Conservation (phyloP, 2,113 vertebrate species). For the Mastomys natalensis region DNA sequence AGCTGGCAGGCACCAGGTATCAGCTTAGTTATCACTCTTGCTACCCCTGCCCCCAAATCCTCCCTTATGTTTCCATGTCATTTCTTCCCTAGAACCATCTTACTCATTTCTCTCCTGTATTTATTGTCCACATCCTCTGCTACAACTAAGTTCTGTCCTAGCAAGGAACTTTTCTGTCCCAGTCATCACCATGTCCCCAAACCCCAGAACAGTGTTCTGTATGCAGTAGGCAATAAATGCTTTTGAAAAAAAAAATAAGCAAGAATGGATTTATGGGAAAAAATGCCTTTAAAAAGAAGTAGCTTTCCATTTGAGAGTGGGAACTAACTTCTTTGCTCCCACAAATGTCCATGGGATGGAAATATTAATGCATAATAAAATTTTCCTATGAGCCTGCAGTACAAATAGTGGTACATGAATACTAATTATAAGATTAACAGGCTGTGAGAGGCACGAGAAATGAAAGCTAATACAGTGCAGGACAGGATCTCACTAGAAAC, state of each 20-base stretch:
- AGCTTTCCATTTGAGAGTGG: slow-evolving; percentile 38
- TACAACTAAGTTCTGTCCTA: neutral
- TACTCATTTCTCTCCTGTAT: neutral
- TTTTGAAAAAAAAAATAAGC: neutral
- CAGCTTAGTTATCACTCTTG: neutral
- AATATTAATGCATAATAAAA: slow-evolving; percentile 15
- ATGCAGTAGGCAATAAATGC: neutral
- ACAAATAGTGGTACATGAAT: neutral
- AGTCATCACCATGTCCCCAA: neutral
- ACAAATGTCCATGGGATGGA: neutral
- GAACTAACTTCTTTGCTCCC: neutral
- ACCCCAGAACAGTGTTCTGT: neutral
- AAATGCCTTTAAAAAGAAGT: neutral
- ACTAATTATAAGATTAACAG: slow-evolving; percentile 41
- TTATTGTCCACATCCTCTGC: neutral
- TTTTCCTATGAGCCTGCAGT: neutral
- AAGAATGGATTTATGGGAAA: neutral
- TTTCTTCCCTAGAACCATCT: slow-evolving; percentile 9
- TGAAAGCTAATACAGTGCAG: neutral
- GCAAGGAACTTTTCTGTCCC: neutral
- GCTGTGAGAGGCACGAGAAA: neutral
- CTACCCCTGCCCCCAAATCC: neutral
- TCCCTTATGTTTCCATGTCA: slow-evolving; percentile 8
- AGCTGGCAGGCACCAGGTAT: neutral
- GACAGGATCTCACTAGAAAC: slow-evolving; percentile 24